Conservation (phyloP, 2,888 invertebrate genomes). For the Watsonalla cultraria region DNA sequence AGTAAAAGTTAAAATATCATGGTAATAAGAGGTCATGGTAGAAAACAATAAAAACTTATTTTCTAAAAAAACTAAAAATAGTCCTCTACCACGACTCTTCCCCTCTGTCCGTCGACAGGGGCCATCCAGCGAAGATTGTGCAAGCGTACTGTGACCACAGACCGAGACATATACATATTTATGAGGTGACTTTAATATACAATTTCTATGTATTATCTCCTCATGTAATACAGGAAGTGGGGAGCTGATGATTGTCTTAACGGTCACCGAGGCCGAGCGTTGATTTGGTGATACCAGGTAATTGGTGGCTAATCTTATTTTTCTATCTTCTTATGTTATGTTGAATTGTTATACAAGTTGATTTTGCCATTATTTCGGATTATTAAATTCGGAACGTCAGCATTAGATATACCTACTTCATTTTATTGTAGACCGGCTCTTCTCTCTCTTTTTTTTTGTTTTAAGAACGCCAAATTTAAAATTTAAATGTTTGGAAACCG, state of each 20-base stretch:
- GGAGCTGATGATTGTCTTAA: slow-evolving; percentile 68
- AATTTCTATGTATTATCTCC: slow-evolving; percentile 78
- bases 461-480: too few species aligned
- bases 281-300: slow-evolving; percentile 53
- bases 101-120: slow-evolving; percentile 35
- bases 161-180: slow-evolving; percentile 77
- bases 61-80: background rate
- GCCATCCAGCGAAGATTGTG: slow-evolving; percentile 68
- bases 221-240: slow-evolving; percentile 72
- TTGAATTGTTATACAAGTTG: background rate
- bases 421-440: too few species aligned
- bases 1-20: too few species aligned
- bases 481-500: too few species aligned
- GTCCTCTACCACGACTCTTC: slow-evolving; percentile 15
- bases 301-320: slow-evolving; percentile 40
- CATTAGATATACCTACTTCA: too few species aligned
- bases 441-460: too few species aligned
- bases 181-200: slow-evolving; percentile 76
- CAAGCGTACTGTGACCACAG: slow-evolving; percentile 72
- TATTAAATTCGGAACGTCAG: too few species aligned
- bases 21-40: background rate
- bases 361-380: too few species aligned
- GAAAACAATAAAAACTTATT: too few species aligned
- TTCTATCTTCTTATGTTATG: slow-evolving; percentile 4
- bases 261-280: slow-evolving; percentile 49